These are phyloP conservation scores for Venturia canescens DNA, from an alignment of 1,140 invertebrate species.

Conservation along the genomic window DNA sequence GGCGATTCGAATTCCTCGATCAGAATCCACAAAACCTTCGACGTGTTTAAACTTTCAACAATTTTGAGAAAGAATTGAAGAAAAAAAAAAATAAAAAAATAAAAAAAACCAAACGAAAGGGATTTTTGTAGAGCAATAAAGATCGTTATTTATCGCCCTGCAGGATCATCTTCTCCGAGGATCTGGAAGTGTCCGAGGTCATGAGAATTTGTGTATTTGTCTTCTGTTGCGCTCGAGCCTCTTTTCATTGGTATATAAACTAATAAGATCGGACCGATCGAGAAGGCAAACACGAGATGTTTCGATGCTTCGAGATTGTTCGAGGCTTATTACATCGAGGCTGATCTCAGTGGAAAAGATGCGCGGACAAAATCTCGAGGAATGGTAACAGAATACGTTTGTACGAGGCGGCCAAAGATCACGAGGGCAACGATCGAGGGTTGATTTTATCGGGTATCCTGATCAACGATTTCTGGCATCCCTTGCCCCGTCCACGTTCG, in stretches of 20 bases:
- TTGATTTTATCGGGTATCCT: conserved; percentile 36
- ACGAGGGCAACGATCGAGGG: conserved; percentile 21
- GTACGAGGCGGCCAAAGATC: conserved; percentile 6
- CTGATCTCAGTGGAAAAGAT: neutral
- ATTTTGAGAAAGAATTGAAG: too few relatives aligned
- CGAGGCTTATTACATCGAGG: conserved; percentile 16
- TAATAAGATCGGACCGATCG: conserved; percentile 7
- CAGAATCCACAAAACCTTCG: too few relatives aligned
- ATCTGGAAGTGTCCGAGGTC: neutral
- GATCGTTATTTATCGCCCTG: conserved; percentile 3
- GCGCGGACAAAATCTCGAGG: neutral
- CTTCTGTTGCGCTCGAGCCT: neutral
- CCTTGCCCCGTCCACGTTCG: neutral
- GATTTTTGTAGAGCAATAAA: neutral
- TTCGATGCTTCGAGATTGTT: neutral
- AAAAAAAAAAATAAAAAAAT: too few relatives aligned
- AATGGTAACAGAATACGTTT: conserved; percentile 7
- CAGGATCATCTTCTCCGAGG: neutral
- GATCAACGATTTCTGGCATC: neutral
- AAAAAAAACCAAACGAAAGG: too few relatives aligned
- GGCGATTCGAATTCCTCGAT: too few relatives aligned
- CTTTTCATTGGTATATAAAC: conserved; percentile 1
- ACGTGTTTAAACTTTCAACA: too few relatives aligned
- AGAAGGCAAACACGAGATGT: neutral
- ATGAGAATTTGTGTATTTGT: conserved; percentile 30